Conservation (phyloP, 2,113 vertebrate species). For the Crotalus viridis region DNA sequence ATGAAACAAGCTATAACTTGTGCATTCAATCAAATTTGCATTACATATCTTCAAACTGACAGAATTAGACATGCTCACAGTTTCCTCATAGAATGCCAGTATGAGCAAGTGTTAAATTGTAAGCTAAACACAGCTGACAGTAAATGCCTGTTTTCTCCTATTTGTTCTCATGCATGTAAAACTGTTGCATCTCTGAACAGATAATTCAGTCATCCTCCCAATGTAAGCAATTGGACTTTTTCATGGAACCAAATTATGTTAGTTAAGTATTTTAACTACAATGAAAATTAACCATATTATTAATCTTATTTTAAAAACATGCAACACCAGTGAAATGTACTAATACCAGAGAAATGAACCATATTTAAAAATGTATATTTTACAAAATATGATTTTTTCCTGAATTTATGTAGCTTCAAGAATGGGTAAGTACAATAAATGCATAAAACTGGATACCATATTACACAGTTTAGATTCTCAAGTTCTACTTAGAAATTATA, state of each 20-base stretch:
- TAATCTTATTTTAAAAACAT: not conserved
- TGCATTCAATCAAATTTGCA: not conserved
- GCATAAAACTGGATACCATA: not conserved
- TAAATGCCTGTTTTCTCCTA: conserved; percentile 38
- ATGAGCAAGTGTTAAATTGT: conserved; percentile 11
- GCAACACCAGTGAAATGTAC: not conserved
- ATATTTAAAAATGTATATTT: not conserved
- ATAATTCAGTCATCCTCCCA: conserved; percentile 30
- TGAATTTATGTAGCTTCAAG: not conserved
- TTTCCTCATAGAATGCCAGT: not conserved
- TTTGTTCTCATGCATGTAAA: conserved; percentile 21
- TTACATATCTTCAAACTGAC: conserved; percentile 9
- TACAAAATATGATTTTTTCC: not conserved
- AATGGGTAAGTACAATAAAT: not conserved
- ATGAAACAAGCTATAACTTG: conserved; percentile 12
- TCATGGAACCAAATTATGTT: not conserved
- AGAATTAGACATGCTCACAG: not conserved
- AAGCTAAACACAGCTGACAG: not conserved
- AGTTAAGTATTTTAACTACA: not conserved
- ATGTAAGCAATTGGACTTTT: not conserved
- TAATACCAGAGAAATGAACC: not conserved
- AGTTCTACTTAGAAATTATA: not conserved
- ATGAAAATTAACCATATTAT: not conserved
- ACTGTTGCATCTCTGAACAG: conserved; percentile 23
- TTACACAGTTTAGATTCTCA: not conserved